Conservation (phyloP, 2,113 vertebrate species). For the Proteles cristata region DNA sequence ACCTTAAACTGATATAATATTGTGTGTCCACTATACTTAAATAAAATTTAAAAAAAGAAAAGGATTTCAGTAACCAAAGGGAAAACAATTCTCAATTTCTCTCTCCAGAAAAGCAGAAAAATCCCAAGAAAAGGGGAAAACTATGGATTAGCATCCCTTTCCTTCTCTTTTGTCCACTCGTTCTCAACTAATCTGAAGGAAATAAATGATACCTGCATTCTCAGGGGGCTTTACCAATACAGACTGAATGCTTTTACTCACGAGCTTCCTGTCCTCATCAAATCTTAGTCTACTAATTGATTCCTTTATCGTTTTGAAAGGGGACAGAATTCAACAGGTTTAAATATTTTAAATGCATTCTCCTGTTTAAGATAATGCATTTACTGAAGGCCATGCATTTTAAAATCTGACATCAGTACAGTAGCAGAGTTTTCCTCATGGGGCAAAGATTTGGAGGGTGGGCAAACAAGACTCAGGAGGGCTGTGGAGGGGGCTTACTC, state of each 20-base stretch:
- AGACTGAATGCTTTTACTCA: background rate
- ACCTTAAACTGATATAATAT: background rate
- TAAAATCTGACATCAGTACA: background rate
- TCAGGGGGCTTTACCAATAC: background rate
- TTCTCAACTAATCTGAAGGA: background rate
- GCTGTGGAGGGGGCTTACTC: background rate
- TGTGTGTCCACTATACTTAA: background rate
- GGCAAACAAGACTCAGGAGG: background rate
- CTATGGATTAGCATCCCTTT: background rate
- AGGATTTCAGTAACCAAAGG: background rate
- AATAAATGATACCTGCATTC: background rate
- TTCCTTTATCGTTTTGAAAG: background rate
- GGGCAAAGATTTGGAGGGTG: background rate
- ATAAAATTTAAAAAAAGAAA: background rate
- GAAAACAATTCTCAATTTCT: background rate
- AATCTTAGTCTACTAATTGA: background rate
- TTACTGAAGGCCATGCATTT: background rate
- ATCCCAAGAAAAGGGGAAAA: background rate
- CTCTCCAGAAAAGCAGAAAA: background rate
- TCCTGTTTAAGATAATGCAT: background rate
- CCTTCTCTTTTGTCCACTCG: background rate
- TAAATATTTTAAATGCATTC: background rate
- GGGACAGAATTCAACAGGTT: background rate
- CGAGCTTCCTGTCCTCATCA: background rate
- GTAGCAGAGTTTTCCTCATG: background rate